Percentiles rank a stretch among this genome's conserved stretches.
Conservation (phyloP, 2,113 vertebrate species). For the Gasterosteus aculeatus region DNA sequence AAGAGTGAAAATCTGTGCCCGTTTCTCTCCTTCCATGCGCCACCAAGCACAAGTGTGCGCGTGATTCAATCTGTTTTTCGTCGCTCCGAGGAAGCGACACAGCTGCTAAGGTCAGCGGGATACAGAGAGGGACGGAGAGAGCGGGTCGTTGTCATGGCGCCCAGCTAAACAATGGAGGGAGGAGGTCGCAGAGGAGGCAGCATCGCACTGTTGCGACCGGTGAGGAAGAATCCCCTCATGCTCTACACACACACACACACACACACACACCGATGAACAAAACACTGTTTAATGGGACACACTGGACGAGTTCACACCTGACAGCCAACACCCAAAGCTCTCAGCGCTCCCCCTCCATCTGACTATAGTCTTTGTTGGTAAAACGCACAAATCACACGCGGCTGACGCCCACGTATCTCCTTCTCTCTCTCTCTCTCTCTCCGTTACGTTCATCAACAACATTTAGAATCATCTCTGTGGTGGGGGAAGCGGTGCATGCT, state of each 20-base stretch:
- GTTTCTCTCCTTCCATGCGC: conserved; percentile 38
- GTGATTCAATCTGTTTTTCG: conserved; percentile 71
- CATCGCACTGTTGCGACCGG: conserved; percentile 31
- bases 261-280: conserved; percentile 28
- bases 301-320: conserved; percentile 61
- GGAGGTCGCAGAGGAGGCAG: conserved; percentile 47
- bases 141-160: conserved; percentile 74
- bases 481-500: conserved; percentile 81
- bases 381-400: conserved; percentile 66
- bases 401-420: conserved; percentile 38
- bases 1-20: conserved; percentile 18
- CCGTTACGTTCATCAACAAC: conserved; percentile 70
- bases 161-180: conserved; percentile 62
- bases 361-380: conserved; percentile 54
- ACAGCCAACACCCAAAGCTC: conserved; percentile 46
- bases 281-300: conserved; percentile 34
- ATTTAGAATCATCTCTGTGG: conserved; percentile 81
- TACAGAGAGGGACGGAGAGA: conserved; percentile 56
- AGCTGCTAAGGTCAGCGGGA: conserved; percentile 81
- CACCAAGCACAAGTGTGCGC: conserved; percentile 33
- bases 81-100: conserved; percentile 80
- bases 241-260: conserved; percentile 10
- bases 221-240: conserved; percentile 56
- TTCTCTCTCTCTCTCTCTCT: conserved; percentile 33
- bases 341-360: conserved; percentile 27